Conservation (phyloP, 2,113 vertebrate species). For the Melospiza georgiana region DNA sequence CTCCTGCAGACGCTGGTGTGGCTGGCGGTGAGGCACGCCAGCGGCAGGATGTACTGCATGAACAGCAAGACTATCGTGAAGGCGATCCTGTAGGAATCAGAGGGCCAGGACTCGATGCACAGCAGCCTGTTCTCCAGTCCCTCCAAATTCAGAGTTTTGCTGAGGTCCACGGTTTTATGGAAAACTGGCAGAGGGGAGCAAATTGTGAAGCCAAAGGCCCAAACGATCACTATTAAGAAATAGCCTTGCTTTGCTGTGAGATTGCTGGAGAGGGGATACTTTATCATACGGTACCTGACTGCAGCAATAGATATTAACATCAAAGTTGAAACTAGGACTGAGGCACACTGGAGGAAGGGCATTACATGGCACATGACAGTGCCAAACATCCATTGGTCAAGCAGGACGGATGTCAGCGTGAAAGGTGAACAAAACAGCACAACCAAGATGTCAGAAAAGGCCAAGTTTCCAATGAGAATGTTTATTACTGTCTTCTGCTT, state of each 20-base stretch:
- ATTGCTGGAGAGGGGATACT: slow-evolving; percentile 79
- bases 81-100: slow-evolving; percentile 78
- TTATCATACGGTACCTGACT: slow-evolving; percentile 84
- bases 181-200: slow-evolving; percentile 84
- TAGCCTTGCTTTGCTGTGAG: slow-evolving; percentile 80
- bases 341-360: slow-evolving; percentile 83
- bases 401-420: slow-evolving; percentile 77
- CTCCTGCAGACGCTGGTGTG: slow-evolving; percentile 84
- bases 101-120: slow-evolving; percentile 83
- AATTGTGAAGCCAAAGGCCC: slow-evolving; percentile 77
- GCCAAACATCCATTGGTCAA: slow-evolving; percentile 85
- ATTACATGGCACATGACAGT: slow-evolving; percentile 81
- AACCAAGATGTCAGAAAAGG: slow-evolving; percentile 85
- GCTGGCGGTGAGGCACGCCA: slow-evolving; percentile 78
- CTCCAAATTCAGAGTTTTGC: slow-evolving; percentile 72
- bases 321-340: slow-evolving; percentile 82
- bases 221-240: slow-evolving; percentile 73
- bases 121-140: slow-evolving; percentile 75
- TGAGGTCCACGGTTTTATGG: slow-evolving; percentile 79
- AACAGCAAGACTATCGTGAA: slow-evolving; percentile 79
- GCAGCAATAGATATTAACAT: slow-evolving; percentile 84
- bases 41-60: slow-evolving; percentile 82
- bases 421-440: slow-evolving; percentile 84
- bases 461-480: slow-evolving; percentile 82
- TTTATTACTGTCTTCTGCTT: slow-evolving; percentile 82